These are phyloP conservation scores for Melinaea menophilus DNA, from an alignment of 2,888 invertebrate species.

Conservation along the genomic window DNA sequence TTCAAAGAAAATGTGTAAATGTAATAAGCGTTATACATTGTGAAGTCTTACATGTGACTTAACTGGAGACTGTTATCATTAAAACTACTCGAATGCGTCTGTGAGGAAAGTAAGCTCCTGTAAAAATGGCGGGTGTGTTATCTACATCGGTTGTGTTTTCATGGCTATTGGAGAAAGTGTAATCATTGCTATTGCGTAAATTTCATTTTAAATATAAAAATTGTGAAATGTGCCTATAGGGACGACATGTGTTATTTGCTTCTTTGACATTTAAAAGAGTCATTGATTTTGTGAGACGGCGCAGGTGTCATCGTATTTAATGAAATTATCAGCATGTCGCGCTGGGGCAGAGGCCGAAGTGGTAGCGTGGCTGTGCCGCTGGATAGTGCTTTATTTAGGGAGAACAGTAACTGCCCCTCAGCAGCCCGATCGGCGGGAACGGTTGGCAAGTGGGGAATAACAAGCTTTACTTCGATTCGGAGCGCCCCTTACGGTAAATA, in stretches of 20 bases:
- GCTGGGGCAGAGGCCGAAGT: constrained; percentile 80
- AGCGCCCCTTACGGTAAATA: constrained; percentile 84
- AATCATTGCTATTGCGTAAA: constrained; percentile 46
- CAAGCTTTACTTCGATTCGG: constrained; percentile 93
- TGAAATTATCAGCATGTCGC: constrained; percentile 79
- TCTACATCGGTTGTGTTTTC: constrained; percentile 74
- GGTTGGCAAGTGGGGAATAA: constrained; percentile 96
- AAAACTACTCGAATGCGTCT: constrained; percentile 50
- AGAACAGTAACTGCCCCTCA: constrained; percentile 91
- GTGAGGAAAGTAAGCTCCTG: constrained; percentile 65
- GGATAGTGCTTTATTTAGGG: constrained; percentile 80
- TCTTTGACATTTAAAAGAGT: constrained; percentile 59
- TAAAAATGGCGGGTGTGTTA: constrained; percentile 79
- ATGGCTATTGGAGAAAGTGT: constrained; percentile 61
- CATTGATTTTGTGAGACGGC: constrained; percentile 53
- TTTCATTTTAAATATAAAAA: constrained; percentile 36
- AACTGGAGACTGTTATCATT: constrained; percentile 34
- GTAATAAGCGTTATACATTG: constrained; percentile 44
- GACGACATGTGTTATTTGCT: constrained; percentile 54
- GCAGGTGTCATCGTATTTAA: constrained; percentile 72
- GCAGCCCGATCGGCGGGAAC: constrained; percentile 94
- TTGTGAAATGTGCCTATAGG: constrained; percentile 37
- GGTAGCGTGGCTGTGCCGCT: constrained; percentile 80
- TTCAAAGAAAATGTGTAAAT: constrained; percentile 58
- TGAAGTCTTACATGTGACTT: constrained; percentile 41